Evolutionary conservation across 1,140 invertebrate species (phyloP).

Genomic region (Trichonephila clavata): DNA sequence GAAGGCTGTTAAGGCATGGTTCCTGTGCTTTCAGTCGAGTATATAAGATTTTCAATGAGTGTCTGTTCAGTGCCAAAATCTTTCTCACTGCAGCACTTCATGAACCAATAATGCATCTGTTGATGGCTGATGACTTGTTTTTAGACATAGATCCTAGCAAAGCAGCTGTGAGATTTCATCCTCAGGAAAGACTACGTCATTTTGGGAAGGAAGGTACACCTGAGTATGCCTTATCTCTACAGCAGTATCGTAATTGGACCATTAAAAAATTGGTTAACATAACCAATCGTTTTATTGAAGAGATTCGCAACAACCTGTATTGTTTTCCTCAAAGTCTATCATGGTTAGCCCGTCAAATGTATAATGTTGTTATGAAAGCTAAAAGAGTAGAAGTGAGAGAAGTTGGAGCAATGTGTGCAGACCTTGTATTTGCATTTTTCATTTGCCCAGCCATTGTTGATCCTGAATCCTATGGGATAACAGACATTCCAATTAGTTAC

Average conservation of each 20-base stretch:
- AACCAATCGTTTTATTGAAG: conserved; percentile 90
- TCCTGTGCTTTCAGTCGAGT: conserved; percentile 94
- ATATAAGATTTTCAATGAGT: conserved; percentile 94
- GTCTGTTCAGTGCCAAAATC: conserved; percentile 93
- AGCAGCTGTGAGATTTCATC: conserved; percentile 84
- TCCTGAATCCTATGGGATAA: conserved; percentile 97
- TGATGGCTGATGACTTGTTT: conserved; percentile 96
- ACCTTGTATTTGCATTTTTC: conserved; percentile 95
- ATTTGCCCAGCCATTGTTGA: conserved; percentile 98
- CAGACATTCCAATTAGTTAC: conserved; percentile 91
- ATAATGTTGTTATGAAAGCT: conserved; percentile 81
- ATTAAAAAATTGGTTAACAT: conserved; percentile 91
- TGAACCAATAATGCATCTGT: conserved; percentile 93
- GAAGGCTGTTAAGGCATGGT: conserved; percentile 90
- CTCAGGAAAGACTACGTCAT: conserved; percentile 87
- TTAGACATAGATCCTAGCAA: conserved; percentile 91
- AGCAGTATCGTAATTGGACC: conserved; percentile 87
- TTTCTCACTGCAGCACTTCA: conserved; percentile 96
- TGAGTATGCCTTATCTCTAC: conserved; percentile 87
- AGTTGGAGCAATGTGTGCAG: conserved; percentile 91
- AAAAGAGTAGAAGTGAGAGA: conserved; percentile 81
- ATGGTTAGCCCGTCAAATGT: conserved; percentile 84
- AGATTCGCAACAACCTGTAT: conserved; percentile 92
- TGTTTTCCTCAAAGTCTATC: conserved; percentile 91
- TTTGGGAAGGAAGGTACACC: conserved; percentile 89